Evolutionary conservation across 2,888 invertebrate species (phyloP).

Genomic region (Leucophora obtusa): DNA sequence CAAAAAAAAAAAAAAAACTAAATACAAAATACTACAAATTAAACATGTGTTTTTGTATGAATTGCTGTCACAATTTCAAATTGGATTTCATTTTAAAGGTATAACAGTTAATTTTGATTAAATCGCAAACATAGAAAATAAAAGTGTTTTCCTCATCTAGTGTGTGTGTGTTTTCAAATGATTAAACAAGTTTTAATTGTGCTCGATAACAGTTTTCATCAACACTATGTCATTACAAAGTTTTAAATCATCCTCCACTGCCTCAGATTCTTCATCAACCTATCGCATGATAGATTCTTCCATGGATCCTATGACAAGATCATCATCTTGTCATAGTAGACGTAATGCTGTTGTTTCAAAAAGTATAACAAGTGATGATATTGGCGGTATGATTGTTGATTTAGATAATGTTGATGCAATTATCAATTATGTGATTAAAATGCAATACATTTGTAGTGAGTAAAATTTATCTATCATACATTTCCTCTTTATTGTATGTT

Average conservation of each 20-base stretch:
- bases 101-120: constrained; percentile 16
- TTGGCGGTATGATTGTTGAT: constrained; percentile 60
- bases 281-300: constrained; percentile 34
- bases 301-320: constrained; percentile 13
- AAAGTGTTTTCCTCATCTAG: neutral
- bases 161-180: neutral
- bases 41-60: constrained; percentile 29
- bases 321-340: constrained; percentile 23
- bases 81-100: neutral
- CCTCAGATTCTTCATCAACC: constrained; percentile 35
- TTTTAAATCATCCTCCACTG: constrained; percentile 48
- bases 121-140: constrained; percentile 5
- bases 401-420: constrained; percentile 65
- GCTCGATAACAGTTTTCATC: neutral
- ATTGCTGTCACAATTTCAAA: neutral
- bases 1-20: constrained; percentile 9
- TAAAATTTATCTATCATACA: constrained; percentile 3
- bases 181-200: neutral
- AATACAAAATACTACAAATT: neutral
- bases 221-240: constrained; percentile 47
- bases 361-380: constrained; percentile 30
- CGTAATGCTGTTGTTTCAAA: constrained; percentile 1
- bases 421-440: constrained; percentile 65
- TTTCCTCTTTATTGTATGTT: constrained; percentile 29
- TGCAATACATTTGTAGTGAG: constrained; percentile 64